phyloP scores from a whole-genome alignment of 2,888 invertebrate genomes.

The Camptogramma bilineatum region DNA sequence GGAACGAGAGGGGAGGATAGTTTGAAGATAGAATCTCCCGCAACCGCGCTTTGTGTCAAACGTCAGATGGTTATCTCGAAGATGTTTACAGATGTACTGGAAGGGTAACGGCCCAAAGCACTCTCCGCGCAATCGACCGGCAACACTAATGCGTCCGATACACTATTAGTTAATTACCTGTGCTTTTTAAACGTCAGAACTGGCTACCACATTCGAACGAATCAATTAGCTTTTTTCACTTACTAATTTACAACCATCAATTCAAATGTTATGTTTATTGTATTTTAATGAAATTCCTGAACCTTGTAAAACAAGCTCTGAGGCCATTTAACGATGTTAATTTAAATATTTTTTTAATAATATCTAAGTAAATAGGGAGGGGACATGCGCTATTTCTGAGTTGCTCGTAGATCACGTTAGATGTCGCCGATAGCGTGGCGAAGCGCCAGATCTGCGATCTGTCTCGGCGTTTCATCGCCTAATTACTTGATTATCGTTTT shows the following conservation, averaged over 20 bases:
- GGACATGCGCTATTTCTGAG: slow-evolving; percentile 56
- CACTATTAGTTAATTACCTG: slow-evolving; percentile 74
- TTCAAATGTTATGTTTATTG: slow-evolving; percentile 30
- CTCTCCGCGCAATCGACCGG: slow-evolving; percentile 75
- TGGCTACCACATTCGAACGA: slow-evolving; percentile 48
- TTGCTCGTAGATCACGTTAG: slow-evolving; percentile 77
- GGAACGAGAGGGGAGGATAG: slow-evolving; percentile 67
- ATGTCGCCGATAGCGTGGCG: slow-evolving; percentile 79
- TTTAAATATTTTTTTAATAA: slow-evolving; percentile 28
- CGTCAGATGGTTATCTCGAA: slow-evolving; percentile 82
- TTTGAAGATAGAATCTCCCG: slow-evolving; percentile 79
- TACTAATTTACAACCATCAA: slow-evolving; percentile 24
- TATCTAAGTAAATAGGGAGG: slow-evolving; percentile 43
- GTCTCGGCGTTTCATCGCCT: slow-evolving; percentile 65
- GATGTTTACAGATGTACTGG: slow-evolving; percentile 84
- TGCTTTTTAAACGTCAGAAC: slow-evolving; percentile 58
- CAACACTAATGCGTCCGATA: slow-evolving; percentile 71
- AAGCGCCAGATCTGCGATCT: slow-evolving; percentile 76
- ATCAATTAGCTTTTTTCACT: slow-evolving; percentile 37
- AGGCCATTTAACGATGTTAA: slow-evolving; percentile 6
- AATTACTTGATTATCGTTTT: slow-evolving; percentile 64
- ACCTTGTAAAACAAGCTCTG: slow-evolving; percentile 20
- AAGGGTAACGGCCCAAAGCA: slow-evolving; percentile 77
- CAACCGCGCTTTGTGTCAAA: slow-evolving; percentile 85
- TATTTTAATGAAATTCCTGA: slow-evolving; percentile 28